Evolutionary conservation across 1,140 invertebrate species (phyloP), one percentile per base, ranked within the genome.

Genomic region (Idris sp.): DNA sequence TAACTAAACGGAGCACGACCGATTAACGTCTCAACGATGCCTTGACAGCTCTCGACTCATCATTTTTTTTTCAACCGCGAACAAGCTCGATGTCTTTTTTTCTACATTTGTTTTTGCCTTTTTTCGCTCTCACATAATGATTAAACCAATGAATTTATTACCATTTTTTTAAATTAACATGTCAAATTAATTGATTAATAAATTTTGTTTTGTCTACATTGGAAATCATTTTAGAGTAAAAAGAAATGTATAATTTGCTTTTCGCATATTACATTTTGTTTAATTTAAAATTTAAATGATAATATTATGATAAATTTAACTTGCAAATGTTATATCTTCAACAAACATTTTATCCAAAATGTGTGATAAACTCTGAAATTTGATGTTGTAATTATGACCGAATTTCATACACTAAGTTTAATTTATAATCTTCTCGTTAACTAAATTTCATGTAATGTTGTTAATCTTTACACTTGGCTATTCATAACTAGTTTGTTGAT

Each of bases 1-100:
- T 86, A 86, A 86, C 84, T 84, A 85, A 76, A 77, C 62, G 80
- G 81, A 79, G 79, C 81, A 62, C 74, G 65, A 76, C 75, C 85
- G 85, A 87, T 87, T 86, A 87, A 83, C 80, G 77, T 58, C 78
- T 84, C 76, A 76, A 49, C 59, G 40, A 56, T 61, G 31, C 41
- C 58, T 51, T 51, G 64, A 62, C 56, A 75, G 49, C 25, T 15
- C 51, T 59, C 35, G 35, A 46, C 65, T 51, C 36, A 8, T 69
- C 48, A 38, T 61, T 71, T 61, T 69, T 71, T 59, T 36, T 16
- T 1, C 18, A n/a, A n/a, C 65, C 13, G 5, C 51, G 49, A 67
- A 67, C 49, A 51, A 49, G 54, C 44, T 26, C 35, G 18, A 51
- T 48, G 38, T 26, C 54, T 51, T 53, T 53, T 54, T 13, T 35